phyloP scores from a whole-genome alignment of 2,888 invertebrate genomes.

The Torymus auratus region DNA sequence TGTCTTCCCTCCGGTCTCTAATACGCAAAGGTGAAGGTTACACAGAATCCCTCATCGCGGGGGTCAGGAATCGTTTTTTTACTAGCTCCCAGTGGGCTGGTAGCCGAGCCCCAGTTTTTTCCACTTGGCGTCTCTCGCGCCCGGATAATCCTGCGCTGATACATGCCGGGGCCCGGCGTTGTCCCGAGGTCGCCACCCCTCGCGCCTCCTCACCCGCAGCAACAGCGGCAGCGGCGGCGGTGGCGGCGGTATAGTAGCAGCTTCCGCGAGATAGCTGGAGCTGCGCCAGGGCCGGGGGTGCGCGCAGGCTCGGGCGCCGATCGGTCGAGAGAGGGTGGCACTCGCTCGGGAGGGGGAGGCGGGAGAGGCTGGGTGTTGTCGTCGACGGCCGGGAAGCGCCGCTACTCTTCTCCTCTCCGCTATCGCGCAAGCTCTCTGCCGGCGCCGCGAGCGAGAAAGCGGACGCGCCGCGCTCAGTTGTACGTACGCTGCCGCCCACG shows the following conservation, averaged over 20 bases:
- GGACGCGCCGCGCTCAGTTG: constrained; percentile 68
- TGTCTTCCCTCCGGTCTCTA: no score
- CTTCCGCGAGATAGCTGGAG: constrained; percentile 6
- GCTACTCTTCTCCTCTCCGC: background rate
- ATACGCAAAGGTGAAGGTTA: no score
- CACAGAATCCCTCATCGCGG: no score
- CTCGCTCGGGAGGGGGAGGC: constrained; percentile 22
- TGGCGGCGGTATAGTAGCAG: background rate
- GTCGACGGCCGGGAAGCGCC: constrained; percentile 28
- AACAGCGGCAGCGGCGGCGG: background rate
- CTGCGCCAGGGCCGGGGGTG: constrained; percentile 66
- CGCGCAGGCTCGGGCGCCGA: constrained; percentile 57
- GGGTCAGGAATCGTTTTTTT: no score
- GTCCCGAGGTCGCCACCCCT: background rate
- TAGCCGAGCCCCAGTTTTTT: no score
- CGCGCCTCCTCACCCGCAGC: background rate
- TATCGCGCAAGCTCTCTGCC: background rate
- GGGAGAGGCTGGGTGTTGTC: constrained; percentile 19
- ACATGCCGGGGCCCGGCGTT: no score
- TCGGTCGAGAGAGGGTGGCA: constrained; percentile 59
- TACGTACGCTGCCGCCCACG: constrained; percentile 78
- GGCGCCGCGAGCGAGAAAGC: background rate
- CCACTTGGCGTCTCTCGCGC: no score
- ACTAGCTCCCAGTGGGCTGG: no score
- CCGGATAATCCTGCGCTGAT: no score